Evolutionary conservation across 2,888 invertebrate genomes (phyloP), one percentile per base, ranked within the genome.

Genomic region (Margaritifera margaritifera): DNA sequence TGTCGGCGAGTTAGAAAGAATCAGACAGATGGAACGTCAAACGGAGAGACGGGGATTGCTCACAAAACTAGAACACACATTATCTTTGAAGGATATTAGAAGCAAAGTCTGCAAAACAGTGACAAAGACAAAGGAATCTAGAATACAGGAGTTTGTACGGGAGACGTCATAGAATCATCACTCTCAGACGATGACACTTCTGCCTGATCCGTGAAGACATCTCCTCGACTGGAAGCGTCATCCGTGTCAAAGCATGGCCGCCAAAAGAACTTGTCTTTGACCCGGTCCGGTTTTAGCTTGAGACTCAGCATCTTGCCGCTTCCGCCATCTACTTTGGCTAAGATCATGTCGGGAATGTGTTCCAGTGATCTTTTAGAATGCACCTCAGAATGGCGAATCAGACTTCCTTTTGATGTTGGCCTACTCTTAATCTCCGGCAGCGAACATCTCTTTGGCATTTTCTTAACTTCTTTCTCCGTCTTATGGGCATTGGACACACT

Each of bases 251-350:
- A 54, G n/a, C 66, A 67, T 1, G 77, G 74, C n/a, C 67, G 66
- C 77, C 77, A 77, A 59, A 71, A 77, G 5, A 77, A 64, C 56
- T 72, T 72, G 51, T 72, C 68, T 18, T 57, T 61, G 18, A 60
- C 20, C 19, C 64, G 55, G 62, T 74, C 77, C 8, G 77, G 42
- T 6, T 72, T 66, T 5, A 74, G 70, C 31, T 74, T 66, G n/a
- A 74, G 74, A 24, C 67, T 71, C 20, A 72, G 71, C 2, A 66
- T 70, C 8, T 69, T 67, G 5, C 77, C 77, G 53, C 74, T 69
- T 18, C 77, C 77, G 1, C 74, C 65, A 8, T 77, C 72, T n/a
- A 77, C 74, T 42, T 60, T 74, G 5, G 77, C 77, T 8, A 77
- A 69, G 6, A 77, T 61, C n/a, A 72, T 69, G 27, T 77, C 74